These are phyloP conservation scores for Drosophila mulleri DNA, from an alignment of 2,888 invertebrate species.

Conservation along the genomic window DNA sequence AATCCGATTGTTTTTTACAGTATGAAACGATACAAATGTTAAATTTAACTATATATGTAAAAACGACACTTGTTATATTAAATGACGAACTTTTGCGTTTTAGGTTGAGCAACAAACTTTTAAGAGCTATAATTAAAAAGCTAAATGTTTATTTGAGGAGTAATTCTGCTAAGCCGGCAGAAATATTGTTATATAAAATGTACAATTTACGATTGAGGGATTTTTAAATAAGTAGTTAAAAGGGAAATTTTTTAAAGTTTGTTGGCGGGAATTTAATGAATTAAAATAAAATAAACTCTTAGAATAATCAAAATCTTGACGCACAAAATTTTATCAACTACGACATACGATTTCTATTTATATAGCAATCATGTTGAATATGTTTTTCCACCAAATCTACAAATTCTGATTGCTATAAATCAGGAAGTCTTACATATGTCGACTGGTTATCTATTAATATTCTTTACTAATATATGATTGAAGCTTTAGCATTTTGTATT, in stretches of 20 bases:
- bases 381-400: constrained; percentile 24
- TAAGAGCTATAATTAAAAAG: neutral
- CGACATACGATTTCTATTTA: constrained; percentile 4
- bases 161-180: neutral
- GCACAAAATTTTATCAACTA: constrained; percentile 30
- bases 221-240: neutral
- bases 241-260: neutral
- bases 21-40: neutral
- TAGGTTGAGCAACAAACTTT: neutral
- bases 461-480: constrained; percentile 13
- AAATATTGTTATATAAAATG: neutral
- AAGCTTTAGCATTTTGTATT: constrained; percentile 32
- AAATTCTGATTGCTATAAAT: constrained; percentile 28
- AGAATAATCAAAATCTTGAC: neutral
- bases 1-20: neutral
- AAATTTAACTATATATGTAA: neutral
- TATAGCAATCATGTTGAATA: constrained; percentile 9
- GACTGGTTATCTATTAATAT: constrained; percentile 24
- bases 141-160: neutral
- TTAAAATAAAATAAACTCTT: neutral
- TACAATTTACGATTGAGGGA: neutral
- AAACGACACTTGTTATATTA: neutral
- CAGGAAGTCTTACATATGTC: constrained; percentile 9
- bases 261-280: neutral
- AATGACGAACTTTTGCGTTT: neutral